Evolutionary conservation across 1,140 invertebrate genomes (phyloP).

Genomic region (Trialeurodes vaporariorum): DNA sequence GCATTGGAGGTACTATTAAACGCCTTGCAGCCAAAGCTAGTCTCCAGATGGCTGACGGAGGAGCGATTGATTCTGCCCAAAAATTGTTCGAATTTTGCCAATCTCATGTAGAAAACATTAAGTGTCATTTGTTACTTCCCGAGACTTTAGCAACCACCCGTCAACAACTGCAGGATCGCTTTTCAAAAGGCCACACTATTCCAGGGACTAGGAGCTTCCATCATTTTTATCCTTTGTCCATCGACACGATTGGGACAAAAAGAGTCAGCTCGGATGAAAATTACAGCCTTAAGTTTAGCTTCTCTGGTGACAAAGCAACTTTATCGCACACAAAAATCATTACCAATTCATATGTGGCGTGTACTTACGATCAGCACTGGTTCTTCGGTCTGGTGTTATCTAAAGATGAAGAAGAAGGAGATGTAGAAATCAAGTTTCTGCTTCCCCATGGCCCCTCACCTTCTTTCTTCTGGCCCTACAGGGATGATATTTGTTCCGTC

Average conservation of each 20-base stretch:
- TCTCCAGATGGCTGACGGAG: neutral
- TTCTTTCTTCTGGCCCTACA: neutral
- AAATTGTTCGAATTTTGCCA: neutral
- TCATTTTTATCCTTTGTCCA: neutral
- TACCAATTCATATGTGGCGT: neutral
- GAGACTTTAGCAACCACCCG: no score
- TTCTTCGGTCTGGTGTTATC: neutral
- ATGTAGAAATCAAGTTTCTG: neutral
- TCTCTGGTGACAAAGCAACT: neutral
- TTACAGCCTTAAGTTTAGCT: neutral
- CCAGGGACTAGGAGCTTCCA: neutral
- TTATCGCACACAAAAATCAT: neutral
- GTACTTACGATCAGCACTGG: neutral
- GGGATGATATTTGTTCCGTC: neutral
- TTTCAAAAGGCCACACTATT: neutral
- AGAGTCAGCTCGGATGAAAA: neutral
- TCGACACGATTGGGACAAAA: neutral
- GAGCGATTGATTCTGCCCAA: neutral
- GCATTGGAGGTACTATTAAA: conserved; percentile 21
- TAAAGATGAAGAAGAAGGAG: neutral
- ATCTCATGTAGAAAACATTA: no score
- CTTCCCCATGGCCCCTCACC: neutral
- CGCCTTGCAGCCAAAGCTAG: neutral
- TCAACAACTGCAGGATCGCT: no score
- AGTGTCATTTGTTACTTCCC: no score